Conservation (phyloP, 1,140 invertebrate species). For the Drosophila fuyamai region DNA sequence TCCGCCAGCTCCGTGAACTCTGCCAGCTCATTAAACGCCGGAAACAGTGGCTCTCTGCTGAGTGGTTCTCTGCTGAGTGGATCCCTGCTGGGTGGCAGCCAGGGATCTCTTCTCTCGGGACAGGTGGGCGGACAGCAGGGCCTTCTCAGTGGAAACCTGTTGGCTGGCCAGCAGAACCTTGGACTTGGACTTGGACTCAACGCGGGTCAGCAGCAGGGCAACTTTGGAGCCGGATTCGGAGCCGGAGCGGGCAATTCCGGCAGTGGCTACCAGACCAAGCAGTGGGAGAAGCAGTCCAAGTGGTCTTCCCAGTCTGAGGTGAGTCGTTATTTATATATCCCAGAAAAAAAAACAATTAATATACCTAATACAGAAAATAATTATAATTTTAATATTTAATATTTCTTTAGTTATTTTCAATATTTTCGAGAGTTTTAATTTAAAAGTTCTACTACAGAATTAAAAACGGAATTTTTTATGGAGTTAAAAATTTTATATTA, state of each 20-base stretch:
- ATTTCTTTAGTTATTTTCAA: no score
- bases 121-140: constrained; percentile 22
- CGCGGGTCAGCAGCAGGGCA: constrained; percentile 33
- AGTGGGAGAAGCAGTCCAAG: constrained; percentile 84
- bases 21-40: background rate
- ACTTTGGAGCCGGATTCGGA: constrained; percentile 49
- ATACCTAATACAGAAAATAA: background rate
- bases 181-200: constrained; percentile 39
- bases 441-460: no score
- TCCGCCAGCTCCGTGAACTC: background rate
- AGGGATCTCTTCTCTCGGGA: constrained; percentile 42
- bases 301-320: constrained; percentile 83
- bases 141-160: constrained; percentile 39
- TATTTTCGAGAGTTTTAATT: no score
- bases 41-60: constrained; percentile 37
- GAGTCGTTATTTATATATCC: constrained; percentile 3
- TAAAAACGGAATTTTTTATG: no score
- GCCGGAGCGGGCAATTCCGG: constrained; percentile 35
- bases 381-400: no score
- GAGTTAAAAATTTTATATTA: no score
- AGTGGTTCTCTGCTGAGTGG: constrained; percentile 39
- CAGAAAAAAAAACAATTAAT: background rate
- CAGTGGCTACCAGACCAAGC: constrained; percentile 73
- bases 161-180: constrained; percentile 32
- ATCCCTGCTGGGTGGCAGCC: constrained; percentile 35